Evolutionary conservation across 2,113 vertebrate species (phyloP).

Genomic region (Abramis brama): DNA sequence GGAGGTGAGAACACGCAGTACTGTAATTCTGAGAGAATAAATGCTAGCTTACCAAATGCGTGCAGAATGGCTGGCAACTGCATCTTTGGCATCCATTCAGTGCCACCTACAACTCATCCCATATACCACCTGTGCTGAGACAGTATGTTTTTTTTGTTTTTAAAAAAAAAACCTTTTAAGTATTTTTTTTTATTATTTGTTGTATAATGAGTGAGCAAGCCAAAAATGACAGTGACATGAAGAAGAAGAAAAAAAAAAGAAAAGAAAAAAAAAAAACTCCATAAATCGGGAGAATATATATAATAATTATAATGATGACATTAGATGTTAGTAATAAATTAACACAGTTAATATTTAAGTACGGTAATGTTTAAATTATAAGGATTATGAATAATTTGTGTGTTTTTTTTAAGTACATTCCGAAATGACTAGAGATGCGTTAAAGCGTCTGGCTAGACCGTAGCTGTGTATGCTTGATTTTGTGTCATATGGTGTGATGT

Average conservation of each 20-base stretch:
- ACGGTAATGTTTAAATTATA: background rate
- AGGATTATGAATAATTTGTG: background rate
- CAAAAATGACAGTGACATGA: too few relatives aligned
- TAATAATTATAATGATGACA: too few relatives aligned
- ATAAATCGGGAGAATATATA: background rate
- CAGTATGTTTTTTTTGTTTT: too few relatives aligned
- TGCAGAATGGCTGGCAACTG: slow-evolving; percentile 24
- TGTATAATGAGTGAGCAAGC: background rate
- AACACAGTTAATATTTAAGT: too few relatives aligned
- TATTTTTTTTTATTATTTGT: background rate
- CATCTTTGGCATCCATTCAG: background rate
- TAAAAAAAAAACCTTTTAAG: background rate
- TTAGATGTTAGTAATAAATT: background rate
- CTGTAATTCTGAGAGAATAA: slow-evolving; percentile 14
- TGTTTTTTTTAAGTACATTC: too few relatives aligned
- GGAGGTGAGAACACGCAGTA: slow-evolving; percentile 41
- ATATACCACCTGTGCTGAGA: slow-evolving; percentile 25
- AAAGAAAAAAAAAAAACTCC: too few relatives aligned
- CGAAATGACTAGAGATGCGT: too few relatives aligned
- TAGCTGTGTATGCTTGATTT: background rate
- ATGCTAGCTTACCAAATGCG: slow-evolving; percentile 45
- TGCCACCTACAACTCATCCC: slow-evolving; percentile 12
- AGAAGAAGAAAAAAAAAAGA: too few relatives aligned
- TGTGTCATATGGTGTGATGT: background rate
- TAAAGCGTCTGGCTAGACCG: too few relatives aligned